These are phyloP conservation scores for Bombus superbus DNA, from an alignment of 1,140 invertebrate genomes.

Conservation along the genomic window DNA sequence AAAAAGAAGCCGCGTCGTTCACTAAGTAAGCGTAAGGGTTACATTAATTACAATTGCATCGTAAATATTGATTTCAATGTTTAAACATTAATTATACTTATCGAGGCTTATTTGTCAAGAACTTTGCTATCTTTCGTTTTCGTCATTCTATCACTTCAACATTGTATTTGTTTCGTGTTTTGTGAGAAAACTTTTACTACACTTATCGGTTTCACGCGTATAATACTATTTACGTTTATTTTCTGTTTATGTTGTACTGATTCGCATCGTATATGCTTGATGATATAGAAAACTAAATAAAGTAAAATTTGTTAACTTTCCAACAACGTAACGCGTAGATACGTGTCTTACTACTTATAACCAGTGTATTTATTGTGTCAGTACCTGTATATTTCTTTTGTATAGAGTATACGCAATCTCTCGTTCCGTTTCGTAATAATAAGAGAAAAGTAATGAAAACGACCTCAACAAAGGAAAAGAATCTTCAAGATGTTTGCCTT, in stretches of 20 bases:
- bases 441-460: not conserved
- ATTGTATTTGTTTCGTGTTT: not conserved
- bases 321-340: not conserved
- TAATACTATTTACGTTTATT: not conserved
- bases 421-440: not conserved
- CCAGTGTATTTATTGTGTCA: too few relatives aligned
- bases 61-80: conserved; percentile 37
- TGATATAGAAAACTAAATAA: not conserved
- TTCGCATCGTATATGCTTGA: not conserved
- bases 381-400: not conserved
- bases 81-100: conserved; percentile 24
- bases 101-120: conserved; percentile 1
- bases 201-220: not conserved
- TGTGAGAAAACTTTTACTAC: not conserved
- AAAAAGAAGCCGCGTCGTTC: conserved; percentile 4
- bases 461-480: not conserved
- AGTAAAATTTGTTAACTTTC: not conserved
- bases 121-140: not conserved
- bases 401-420: not conserved
- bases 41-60: conserved; percentile 30
- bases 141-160: not conserved
- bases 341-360: not conserved
- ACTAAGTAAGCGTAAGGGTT: not conserved
- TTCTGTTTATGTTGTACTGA: not conserved
- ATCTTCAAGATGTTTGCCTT: not conserved